Base-by-base conservation (phyloP, 2,113 vertebrate species). In the Dendrocopos noguchii region DNA sequence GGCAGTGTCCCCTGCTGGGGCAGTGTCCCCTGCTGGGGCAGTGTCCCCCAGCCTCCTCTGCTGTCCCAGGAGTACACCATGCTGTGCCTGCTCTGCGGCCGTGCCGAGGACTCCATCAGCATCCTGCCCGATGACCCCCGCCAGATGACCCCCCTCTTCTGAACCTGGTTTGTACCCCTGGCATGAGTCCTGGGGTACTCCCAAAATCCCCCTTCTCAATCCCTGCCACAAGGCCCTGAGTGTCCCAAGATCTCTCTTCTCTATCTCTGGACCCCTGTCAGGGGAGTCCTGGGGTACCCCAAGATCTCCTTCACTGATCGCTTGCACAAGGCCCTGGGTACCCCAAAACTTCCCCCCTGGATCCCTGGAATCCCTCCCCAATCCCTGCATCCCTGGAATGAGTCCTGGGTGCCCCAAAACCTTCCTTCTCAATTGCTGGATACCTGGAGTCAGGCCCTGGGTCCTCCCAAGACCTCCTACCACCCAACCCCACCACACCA, bases 51-150 rank as follows among this genome's bases (percentile, higher is more conserved):
- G 20, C 21, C n/a, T 50, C 71, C 9, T 5, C 13, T 27, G 90
- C 65, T 89, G 20, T 96, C 77, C 94, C 72, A 99, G 99, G 99
- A 99, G 80, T 99, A 99, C 88, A 99, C 99, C 9, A 99, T 99
- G 99, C 97, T 99, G 78, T 99, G 99, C 95, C 98, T 99, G 97
- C 97, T 99, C 60, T 99, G 99, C 22, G 99, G 99, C 86, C 99
- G 98, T 80, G 99, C 99, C 0, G 99, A 99, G 95, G 99, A 99
- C 93, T 99, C 99, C 12, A 80, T 99, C 97, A 99, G 99, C 53
- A 97, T 99, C 91, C 97, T 99, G 50, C 99, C 99, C 2, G 99
- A 99, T 1, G 99, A 99, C 94, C 99, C 99, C 47, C 98, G 99
- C 87, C 99, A 99, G 93, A 98, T 98, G 84, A 98, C 98, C 9